Percentiles rank a stretch among this genome's conserved stretches.
These are phyloP conservation scores for Chitala chitala DNA, from an alignment of 2,113 vertebrate species.

Conservation along the genomic window DNA sequence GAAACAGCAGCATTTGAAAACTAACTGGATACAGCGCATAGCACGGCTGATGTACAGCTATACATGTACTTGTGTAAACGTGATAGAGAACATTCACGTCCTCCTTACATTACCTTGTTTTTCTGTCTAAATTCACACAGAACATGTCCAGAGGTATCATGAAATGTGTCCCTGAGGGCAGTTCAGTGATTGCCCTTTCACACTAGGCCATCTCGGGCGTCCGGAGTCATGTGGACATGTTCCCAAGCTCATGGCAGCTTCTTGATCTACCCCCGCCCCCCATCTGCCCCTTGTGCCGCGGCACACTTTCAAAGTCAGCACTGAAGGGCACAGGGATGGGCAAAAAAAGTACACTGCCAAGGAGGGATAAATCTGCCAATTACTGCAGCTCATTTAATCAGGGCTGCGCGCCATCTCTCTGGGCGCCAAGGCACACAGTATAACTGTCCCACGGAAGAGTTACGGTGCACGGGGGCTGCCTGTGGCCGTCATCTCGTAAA, in stretches of 20 bases:
- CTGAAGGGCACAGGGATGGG: constrained; percentile 78
- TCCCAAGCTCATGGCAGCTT: not conserved
- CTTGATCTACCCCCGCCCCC: not conserved
- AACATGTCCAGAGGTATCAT: not conserved
- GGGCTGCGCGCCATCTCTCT: constrained; percentile 77
- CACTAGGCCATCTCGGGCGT: too few relatives aligned
- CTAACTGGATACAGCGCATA: too few relatives aligned
- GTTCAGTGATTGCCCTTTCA: not conserved
- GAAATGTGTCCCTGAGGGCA: not conserved
- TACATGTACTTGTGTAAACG: too few relatives aligned
- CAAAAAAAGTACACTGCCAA: constrained; percentile 68
- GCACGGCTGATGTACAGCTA: too few relatives aligned
- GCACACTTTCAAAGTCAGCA: constrained; percentile 72
- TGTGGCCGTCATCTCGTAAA: constrained; percentile 82
- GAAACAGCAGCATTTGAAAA: too few relatives aligned
- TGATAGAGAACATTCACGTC: too few relatives aligned
- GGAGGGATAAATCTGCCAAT: constrained; percentile 96
- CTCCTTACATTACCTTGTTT: too few relatives aligned
- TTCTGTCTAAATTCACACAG: not conserved
- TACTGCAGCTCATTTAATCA: constrained; percentile 86
- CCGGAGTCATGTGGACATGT: too few relatives aligned
- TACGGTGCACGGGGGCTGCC: constrained; percentile 73
- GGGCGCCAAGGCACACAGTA: constrained; percentile 69
- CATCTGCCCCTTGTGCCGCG: constrained; percentile 7
- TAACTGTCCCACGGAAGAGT: constrained; percentile 84